phyloP scores from a whole-genome alignment of 2,888 invertebrate species.

The Lasioglossum morio region DNA sequence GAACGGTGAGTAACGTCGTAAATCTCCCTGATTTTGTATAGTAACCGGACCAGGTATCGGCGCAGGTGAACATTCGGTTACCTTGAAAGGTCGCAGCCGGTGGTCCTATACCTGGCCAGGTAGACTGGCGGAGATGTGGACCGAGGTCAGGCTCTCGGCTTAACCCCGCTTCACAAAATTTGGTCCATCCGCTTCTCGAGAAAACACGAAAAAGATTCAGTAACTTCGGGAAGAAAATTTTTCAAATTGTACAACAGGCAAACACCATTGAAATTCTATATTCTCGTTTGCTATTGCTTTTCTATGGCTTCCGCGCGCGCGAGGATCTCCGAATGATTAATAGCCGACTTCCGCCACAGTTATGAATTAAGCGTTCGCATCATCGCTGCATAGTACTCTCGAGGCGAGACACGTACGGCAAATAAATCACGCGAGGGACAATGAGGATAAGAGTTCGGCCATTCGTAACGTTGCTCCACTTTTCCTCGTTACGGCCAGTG shows the following conservation, averaged over 20 bases:
- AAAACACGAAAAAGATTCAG: background rate
- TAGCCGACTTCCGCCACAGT: background rate
- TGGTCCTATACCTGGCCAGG: constrained; percentile 42
- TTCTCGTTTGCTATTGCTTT: background rate
- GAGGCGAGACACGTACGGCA: constrained; percentile 32
- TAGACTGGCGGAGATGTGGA: constrained; percentile 39
- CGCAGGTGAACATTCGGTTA: constrained; percentile 1
- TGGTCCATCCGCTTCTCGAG: background rate
- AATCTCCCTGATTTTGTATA: background rate
- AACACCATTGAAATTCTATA: background rate
- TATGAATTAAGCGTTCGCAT: background rate
- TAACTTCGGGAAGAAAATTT: background rate
- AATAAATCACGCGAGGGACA: constrained; percentile 65
- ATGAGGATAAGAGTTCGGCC: constrained; percentile 77
- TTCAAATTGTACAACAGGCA: background rate
- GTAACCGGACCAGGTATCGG: background rate
- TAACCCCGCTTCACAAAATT: background rate
- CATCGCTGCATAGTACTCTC: background rate
- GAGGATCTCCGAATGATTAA: background rate
- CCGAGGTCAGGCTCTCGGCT: constrained; percentile 33
- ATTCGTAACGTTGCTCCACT: constrained; percentile 81
- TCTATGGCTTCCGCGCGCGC: background rate
- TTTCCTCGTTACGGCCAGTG: constrained; percentile 76
- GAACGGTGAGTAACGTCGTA: constrained; percentile 87
- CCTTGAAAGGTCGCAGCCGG: constrained; percentile 46